Conservation (phyloP, 1,140 invertebrate genomes). For the Batillaria attramentaria region DNA sequence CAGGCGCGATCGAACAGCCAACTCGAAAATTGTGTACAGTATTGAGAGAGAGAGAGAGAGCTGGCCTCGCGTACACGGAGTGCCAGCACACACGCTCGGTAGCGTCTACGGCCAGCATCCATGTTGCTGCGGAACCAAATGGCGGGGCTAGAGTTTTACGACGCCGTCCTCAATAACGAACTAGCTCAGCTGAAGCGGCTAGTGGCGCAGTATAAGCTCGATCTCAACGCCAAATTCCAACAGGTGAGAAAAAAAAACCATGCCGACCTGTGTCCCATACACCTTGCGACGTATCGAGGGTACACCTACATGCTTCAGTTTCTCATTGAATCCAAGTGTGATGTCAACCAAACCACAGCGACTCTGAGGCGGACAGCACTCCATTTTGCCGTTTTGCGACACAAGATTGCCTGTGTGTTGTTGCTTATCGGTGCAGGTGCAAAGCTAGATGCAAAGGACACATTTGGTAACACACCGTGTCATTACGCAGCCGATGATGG, state of each 20-base stretch:
- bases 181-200: conserved; percentile 65
- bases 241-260: conserved; percentile 71
- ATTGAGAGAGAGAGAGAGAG: too few species aligned
- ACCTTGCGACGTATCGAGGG: conserved; percentile 68
- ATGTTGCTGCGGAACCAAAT: conserved; percentile 67
- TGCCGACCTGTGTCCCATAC: conserved; percentile 68
- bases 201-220: conserved; percentile 69
- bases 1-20: too few species aligned
- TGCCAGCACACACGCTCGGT: too few species aligned
- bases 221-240: conserved; percentile 70
- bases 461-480: conserved; percentile 70
- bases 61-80: too few species aligned
- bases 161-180: conserved; percentile 71
- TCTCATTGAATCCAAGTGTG: conserved; percentile 69
- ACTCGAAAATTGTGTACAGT: too few species aligned
- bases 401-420: conserved; percentile 69
- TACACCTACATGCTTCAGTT: conserved; percentile 71
- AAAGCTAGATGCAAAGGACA: conserved; percentile 69
- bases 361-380: conserved; percentile 66
- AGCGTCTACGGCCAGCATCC: too few species aligned
- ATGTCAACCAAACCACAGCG: conserved; percentile 68
- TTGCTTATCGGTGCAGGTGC: conserved; percentile 67
- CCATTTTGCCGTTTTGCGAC: conserved; percentile 69
- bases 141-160: conserved; percentile 70
- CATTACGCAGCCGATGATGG: conserved; percentile 72